Evolutionary conservation across 2,888 invertebrate species (phyloP).

Genomic region (Stenoptilia bipunctidactyla): DNA sequence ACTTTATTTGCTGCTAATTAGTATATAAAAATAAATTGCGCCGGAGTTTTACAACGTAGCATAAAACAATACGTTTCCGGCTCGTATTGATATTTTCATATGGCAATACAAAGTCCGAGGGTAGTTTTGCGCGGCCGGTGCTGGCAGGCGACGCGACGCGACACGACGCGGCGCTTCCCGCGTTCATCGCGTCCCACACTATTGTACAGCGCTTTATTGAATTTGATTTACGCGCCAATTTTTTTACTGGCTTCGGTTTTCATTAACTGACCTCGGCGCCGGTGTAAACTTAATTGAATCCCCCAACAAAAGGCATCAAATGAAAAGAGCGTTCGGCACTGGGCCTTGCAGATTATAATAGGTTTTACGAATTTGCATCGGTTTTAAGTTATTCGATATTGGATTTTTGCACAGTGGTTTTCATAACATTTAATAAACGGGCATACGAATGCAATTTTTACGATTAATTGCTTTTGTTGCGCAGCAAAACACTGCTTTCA

Average conservation of each 20-base stretch:
- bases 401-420: slow-evolving; percentile 51
- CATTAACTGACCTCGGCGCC: slow-evolving; percentile 68
- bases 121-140: too few species aligned
- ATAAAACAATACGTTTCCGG: too few species aligned
- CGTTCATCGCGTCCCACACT: background rate
- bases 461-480: slow-evolving; percentile 4
- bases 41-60: background rate
- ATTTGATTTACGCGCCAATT: slow-evolving; percentile 68
- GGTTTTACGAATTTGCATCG: slow-evolving; percentile 64
- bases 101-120: too few species aligned
- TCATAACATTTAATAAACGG: slow-evolving; percentile 14
- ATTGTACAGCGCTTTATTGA: slow-evolving; percentile 64
- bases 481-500: slow-evolving; percentile 2
- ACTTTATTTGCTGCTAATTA: too few species aligned
- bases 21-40: background rate
- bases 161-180: too few species aligned
- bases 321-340: slow-evolving; percentile 67
- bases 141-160: too few species aligned
- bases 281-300: slow-evolving; percentile 71
- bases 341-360: slow-evolving; percentile 69
- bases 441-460: background rate
- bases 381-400: slow-evolving; percentile 58
- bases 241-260: slow-evolving; percentile 68
- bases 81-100: too few species aligned
- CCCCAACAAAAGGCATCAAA: slow-evolving; percentile 63